Base-by-base conservation (phyloP, 2,113 vertebrate species). In the Paedocypris sp. region DNA sequence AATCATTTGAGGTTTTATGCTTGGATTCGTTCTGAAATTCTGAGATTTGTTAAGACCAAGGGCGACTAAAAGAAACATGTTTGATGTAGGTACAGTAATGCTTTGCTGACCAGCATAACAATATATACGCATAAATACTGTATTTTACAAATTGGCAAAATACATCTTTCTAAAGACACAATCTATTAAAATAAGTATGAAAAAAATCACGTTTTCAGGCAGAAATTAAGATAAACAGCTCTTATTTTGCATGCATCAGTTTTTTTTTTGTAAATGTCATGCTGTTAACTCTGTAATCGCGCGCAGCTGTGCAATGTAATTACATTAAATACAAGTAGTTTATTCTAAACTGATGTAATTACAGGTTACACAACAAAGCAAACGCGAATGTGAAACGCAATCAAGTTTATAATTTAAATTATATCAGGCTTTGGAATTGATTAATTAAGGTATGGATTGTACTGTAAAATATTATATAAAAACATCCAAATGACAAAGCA, bases 81-180 rank as follows among this genome's bases (percentile, higher is more conserved):
- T 69, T 74, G 69, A 69, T 68, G 53, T 20, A 13, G 57, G 62
- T 38, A 41, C 54, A 15, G 42, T 16, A 7, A 28, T 16, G 8
- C 23, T 31, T 39, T 61, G 25, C 46, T 26, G 20, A 60, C 8
- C 13, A 11, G 11, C 23, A 16, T 31, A n/a, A 29, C 32, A 13
- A 41, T 5, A 5, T 2, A 22, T 20, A n/a, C n/a, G n/a, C n/a
- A n/a, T n/a, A n/a, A n/a, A n/a, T n/a, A n/a, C n/a, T n/a, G n/a
- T n/a, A n/a, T n/a, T n/a, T n/a, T n/a, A n/a, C n/a, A n/a, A n/a
- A n/a, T n/a, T n/a, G n/a, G n/a, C n/a, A n/a, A n/a, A n/a, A n/a
- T n/a, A n/a, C n/a, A n/a, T n/a, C n/a, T n/a, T n/a, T n/a, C n/a
- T n/a, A n/a, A n/a, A n/a, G n/a, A n/a, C n/a, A n/a, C n/a, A n/a